Conservation (phyloP, 2,888 invertebrate genomes). For the Alsophila aescularia region DNA sequence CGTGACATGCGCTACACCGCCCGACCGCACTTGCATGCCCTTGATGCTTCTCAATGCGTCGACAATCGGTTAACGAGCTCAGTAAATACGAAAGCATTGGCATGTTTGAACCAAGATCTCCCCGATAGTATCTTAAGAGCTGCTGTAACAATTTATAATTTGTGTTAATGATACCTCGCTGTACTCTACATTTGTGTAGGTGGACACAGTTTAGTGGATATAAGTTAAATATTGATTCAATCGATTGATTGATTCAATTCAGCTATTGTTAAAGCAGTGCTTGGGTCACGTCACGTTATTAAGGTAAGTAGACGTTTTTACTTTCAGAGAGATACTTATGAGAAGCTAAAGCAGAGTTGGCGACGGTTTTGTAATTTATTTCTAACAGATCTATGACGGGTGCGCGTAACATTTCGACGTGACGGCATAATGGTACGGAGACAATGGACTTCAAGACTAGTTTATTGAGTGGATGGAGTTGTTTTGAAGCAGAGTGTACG, state of each 20-base stretch:
- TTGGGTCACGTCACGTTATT: slow-evolving; percentile 17
- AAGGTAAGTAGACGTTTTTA: slow-evolving; percentile 37
- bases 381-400: slow-evolving; percentile 71
- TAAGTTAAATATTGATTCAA: slow-evolving; percentile 1
- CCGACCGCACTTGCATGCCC: slow-evolving; percentile 48
- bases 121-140: slow-evolving; percentile 37
- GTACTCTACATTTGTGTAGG: slow-evolving; percentile 13
- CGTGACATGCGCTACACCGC: slow-evolving; percentile 46
- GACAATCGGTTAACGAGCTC: slow-evolving; percentile 50
- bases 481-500: slow-evolving; percentile 77
- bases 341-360: slow-evolving; percentile 44
- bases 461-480: slow-evolving; percentile 81
- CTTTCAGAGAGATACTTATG: slow-evolving; percentile 49
- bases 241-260: no score
- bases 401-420: slow-evolving; percentile 63
- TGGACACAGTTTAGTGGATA: not conserved
- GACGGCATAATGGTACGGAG: slow-evolving; percentile 74
- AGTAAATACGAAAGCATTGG: slow-evolving; percentile 44
- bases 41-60: slow-evolving; percentile 48
- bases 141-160: slow-evolving; percentile 38
- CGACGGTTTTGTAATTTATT: slow-evolving; percentile 61
- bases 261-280: slow-evolving; percentile 14
- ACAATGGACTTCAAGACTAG: slow-evolving; percentile 81
- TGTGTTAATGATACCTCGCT: slow-evolving; percentile 35
- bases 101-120: slow-evolving; percentile 37